These are phyloP conservation scores for Chirona hameri DNA, from an alignment of 2,888 invertebrate genomes.

Conservation along the genomic window DNA sequence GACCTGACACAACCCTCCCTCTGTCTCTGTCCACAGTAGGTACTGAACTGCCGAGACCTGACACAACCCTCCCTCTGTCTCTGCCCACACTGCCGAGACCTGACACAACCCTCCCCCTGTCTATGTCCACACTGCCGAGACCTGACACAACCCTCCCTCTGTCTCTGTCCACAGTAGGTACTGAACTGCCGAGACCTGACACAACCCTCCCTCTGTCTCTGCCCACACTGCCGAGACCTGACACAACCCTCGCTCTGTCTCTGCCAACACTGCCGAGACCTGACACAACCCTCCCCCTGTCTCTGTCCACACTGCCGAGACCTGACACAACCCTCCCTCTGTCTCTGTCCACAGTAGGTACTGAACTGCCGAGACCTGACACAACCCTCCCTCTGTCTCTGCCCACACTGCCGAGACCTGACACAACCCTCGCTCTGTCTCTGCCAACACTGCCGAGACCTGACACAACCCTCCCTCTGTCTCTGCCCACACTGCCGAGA, in stretches of 20 bases:
- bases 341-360: constrained; percentile 63
- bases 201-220: background rate
- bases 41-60: constrained; percentile 67
- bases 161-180: constrained; percentile 63
- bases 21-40: constrained; percentile 59
- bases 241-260: background rate
- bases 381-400: background rate
- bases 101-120: background rate
- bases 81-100: constrained; percentile 47
- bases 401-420: constrained; percentile 47
- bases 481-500: constrained; percentile 47
- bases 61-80: background rate
- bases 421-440: background rate
- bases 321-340: background rate
- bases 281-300: background rate
- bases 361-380: constrained; percentile 63
- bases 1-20: background rate
- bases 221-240: constrained; percentile 47
- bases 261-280: background rate
- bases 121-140: constrained; percentile 47
- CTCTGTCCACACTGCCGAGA: constrained; percentile 47
- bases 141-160: background rate
- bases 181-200: constrained; percentile 63
- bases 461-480: background rate
- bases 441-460: background rate